Percentiles rank a stretch among this genome's conserved stretches.
These are phyloP conservation scores for Eulemur rufifrons DNA, from an alignment of 2,113 vertebrate genomes.

Conservation along the genomic window DNA sequence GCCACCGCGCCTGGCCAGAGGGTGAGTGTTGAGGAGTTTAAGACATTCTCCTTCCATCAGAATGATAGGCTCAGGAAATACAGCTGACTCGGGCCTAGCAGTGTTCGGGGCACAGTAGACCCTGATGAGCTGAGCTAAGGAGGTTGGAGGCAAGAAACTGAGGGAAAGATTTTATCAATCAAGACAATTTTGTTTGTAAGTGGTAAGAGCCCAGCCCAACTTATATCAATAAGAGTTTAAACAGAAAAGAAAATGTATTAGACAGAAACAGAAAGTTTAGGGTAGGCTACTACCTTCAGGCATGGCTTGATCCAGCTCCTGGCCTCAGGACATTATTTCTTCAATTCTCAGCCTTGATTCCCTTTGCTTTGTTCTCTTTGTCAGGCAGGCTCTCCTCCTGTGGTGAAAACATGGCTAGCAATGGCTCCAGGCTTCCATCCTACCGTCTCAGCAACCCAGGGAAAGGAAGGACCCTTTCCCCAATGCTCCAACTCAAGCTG, in stretches of 20 bases:
- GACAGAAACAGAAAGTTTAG: background rate
- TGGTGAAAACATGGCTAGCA: background rate
- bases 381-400: background rate
- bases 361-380: background rate
- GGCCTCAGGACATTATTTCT: background rate
- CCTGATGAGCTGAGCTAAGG: background rate
- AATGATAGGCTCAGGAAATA: background rate
- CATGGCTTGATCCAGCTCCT: background rate
- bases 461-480: background rate
- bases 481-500: background rate
- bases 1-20: background rate
- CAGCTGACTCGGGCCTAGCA: background rate
- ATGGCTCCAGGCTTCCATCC: background rate
- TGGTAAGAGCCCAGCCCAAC: background rate
- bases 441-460: background rate
- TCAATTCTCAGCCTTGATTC: background rate
- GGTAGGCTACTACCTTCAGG: background rate
- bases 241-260: background rate
- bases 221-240: background rate
- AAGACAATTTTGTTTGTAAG: background rate
- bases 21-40: background rate
- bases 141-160: background rate
- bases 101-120: background rate
- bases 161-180: background rate
- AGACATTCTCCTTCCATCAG: background rate